Evolutionary conservation across 1,140 invertebrate species (phyloP), one percentile per base, ranked within the genome.

Genomic region (Aphis gossypii): DNA sequence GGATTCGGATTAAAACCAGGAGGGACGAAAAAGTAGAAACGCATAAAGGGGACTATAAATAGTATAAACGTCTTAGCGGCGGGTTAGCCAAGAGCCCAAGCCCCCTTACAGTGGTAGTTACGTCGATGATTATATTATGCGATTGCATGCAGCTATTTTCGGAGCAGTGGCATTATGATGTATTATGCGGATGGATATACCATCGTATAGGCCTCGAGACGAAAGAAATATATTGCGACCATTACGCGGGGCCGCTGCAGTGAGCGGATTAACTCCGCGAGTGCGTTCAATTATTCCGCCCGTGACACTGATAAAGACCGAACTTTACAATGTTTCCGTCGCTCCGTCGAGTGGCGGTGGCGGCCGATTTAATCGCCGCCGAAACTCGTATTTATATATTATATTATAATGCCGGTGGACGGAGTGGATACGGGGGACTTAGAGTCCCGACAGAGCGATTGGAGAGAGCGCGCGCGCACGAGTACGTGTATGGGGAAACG

Each of bases 291-390:
- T 92, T 92, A 92, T 92, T 92, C 44, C 90, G 68, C 90, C 68
- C 90, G 76, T 92, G 90, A 92, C 90, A 92, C 68, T 92, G 90
- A 92, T 92, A 92, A 92, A 92, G 90, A 92, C 90, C 44, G 44
- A 83, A 92, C 68, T 83, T 92, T 92, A 92, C 90, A 92, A 83
- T 76, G 46, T 92, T 92, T 92, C 60, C 90, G 8, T n/a, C 86
- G 86, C 30, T n/a, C 1, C 86, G 60, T 76, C 6, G 60, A 76
- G 30, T 30, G 46, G 14, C 44, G 30, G 44, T 7, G 86, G 18
- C 54, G 56, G 54, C 20, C 41, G 90, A 91, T 91, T 91, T 60
- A 91, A 91, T 91, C 54, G 38, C 25, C 44, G 38, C 38, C 44
- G 3, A 92, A 48, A 83, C 90, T 92, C 35, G 60, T 83, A 84